Evolutionary conservation across 2,113 vertebrate species (phyloP).

Genomic region (Phylloscopus trochilus): DNA sequence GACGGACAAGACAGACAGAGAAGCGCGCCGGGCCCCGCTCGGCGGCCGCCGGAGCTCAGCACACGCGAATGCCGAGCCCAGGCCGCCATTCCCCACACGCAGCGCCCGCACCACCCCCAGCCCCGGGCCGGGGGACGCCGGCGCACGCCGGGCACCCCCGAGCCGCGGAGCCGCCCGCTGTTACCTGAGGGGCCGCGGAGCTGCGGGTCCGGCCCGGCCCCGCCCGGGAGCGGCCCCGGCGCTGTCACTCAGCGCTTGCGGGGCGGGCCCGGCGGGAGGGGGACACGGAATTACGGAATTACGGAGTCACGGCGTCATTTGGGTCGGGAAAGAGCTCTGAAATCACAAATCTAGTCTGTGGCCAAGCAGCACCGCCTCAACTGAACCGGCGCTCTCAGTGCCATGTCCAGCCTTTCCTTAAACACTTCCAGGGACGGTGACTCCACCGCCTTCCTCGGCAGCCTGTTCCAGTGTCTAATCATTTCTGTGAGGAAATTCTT

Average conservation of each 20-base stretch:
- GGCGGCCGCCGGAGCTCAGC: background rate
- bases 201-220: background rate
- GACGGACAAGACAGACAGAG: background rate
- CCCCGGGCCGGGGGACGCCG: background rate
- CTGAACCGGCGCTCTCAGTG: background rate
- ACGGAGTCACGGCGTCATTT: background rate
- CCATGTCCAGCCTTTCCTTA: too few species aligned
- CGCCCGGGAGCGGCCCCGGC: background rate
- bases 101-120: background rate
- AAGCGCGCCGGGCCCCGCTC: background rate
- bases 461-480: too few species aligned
- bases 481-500: too few species aligned
- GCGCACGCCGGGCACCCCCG: background rate
- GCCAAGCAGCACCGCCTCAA: rapidly evolving
- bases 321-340: background rate
- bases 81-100: background rate
- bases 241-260: background rate
- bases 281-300: background rate
- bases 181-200: background rate
- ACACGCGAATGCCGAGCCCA: background rate
- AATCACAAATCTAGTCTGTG: background rate
- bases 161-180: background rate
- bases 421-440: too few species aligned
- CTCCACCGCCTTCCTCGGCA: too few species aligned
- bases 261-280: background rate